Evolutionary conservation across 64 coral and sea anemone species (phyloP).

Genomic region (Stichodactyla mertensii): DNA sequence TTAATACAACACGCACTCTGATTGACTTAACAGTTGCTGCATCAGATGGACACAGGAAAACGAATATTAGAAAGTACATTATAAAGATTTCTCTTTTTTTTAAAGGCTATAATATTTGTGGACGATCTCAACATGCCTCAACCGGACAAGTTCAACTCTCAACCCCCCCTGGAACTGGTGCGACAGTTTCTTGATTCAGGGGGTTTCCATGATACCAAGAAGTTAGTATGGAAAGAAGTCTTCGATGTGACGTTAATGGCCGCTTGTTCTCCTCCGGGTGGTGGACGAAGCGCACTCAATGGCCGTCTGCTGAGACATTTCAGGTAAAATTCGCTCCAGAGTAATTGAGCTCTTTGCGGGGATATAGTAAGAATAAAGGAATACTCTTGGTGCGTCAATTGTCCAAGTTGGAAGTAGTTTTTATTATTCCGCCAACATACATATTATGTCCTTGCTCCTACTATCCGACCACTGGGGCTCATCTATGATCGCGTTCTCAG

Average conservation of each 20-base stretch:
- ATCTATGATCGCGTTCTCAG: too few relatives aligned
- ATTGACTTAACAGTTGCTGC: too few relatives aligned
- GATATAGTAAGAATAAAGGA: too few relatives aligned
- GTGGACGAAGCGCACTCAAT: constrained; percentile 78
- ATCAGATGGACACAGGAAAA: neutral
- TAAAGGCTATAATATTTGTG: constrained; percentile 56
- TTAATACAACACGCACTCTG: too few relatives aligned
- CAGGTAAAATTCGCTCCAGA: constrained; percentile 30
- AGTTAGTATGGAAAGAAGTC: constrained; percentile 80
- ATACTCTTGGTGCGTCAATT: too few relatives aligned
- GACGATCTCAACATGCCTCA: constrained; percentile 99
- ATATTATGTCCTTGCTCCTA: too few relatives aligned
- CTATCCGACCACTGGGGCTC: too few relatives aligned
- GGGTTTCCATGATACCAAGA: constrained; percentile 89
- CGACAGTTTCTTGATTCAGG: constrained; percentile 83
- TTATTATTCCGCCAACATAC: too few relatives aligned
- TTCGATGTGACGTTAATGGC: constrained; percentile 82
- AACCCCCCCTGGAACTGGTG: constrained; percentile 83
- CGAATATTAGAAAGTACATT: neutral
- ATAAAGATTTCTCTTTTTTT: neutral
- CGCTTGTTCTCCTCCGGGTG: constrained; percentile 87
- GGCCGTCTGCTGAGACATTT: constrained; percentile 79
- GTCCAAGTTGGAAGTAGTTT: too few relatives aligned
- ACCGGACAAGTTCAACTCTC: constrained; percentile 73
- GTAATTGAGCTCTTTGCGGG: neutral